Percentiles rank a stretch among this genome's conserved stretches.
Conservation (phyloP, 2,113 vertebrate species). For the Delphinus delphis region DNA sequence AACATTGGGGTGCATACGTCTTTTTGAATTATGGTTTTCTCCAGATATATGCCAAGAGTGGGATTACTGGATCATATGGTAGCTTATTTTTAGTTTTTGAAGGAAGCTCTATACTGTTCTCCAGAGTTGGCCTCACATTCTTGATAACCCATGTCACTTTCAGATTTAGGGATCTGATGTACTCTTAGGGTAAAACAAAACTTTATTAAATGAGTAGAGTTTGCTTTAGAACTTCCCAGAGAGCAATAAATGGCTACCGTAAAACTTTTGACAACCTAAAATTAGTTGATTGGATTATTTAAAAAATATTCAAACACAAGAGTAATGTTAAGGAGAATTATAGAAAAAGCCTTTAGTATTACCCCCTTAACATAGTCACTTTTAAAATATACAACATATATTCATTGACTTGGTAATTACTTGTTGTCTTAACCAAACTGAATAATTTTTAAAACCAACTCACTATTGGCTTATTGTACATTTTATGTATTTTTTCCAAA, state of each 20-base stretch:
- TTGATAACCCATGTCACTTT: not conserved
- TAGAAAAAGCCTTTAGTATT: not conserved
- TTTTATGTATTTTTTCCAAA: not conserved
- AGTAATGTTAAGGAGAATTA: not conserved
- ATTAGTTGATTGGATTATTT: constrained; percentile 21
- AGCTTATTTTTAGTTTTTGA: not conserved
- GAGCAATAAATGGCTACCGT: not conserved
- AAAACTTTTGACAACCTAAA: not conserved
- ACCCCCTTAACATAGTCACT: not conserved
- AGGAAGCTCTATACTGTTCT: not conserved
- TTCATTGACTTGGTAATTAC: not conserved
- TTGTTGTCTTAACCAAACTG: not conserved
- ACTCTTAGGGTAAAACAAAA: not conserved
- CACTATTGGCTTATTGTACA: not conserved
- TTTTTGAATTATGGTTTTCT: not conserved
- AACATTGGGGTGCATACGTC: not conserved
- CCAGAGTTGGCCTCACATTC: not conserved
- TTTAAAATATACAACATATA: not conserved
- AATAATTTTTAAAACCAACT: not conserved
- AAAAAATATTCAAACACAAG: not conserved
- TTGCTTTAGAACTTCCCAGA: constrained; percentile 15
- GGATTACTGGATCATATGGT: not conserved
- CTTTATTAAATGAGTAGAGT: not conserved
- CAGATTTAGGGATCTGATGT: not conserved
- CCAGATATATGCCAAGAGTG: not conserved